Conservation (phyloP, 2,888 invertebrate genomes). For the Shargacucullia verbasci region DNA sequence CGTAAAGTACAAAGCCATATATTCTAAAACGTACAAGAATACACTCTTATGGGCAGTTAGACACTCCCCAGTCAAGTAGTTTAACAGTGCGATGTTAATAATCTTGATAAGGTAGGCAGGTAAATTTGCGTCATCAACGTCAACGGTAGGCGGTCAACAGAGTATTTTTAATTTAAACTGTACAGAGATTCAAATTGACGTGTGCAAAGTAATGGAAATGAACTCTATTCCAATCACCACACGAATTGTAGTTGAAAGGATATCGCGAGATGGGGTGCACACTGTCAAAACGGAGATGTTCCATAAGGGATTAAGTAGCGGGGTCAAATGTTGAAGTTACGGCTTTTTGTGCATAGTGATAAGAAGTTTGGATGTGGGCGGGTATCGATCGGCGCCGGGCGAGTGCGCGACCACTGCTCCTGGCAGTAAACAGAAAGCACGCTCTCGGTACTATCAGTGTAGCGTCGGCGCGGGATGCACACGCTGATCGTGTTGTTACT, state of each 20-base stretch:
- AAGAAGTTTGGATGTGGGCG: slow-evolving; percentile 79
- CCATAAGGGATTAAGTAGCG: slow-evolving; percentile 37
- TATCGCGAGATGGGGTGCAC: slow-evolving; percentile 40
- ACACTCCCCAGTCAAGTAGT: slow-evolving; percentile 10
- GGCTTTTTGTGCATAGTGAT: slow-evolving; percentile 51
- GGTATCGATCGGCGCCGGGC: slow-evolving; percentile 83
- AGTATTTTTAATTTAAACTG: slow-evolving; percentile 36
- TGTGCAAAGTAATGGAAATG: slow-evolving; percentile 32
- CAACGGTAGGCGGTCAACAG: slow-evolving; percentile 29
- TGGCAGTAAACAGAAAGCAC: slow-evolving; percentile 72
- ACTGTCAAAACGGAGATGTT: slow-evolving; percentile 7
- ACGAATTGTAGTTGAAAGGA: slow-evolving; percentile 53
- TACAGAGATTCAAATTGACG: slow-evolving; percentile 38
- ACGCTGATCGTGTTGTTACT: slow-evolving; percentile 66
- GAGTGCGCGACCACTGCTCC: slow-evolving; percentile 69
- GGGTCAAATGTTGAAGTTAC: slow-evolving; percentile 49
- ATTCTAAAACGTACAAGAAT: too few relatives aligned
- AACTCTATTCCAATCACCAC: slow-evolving; percentile 50
- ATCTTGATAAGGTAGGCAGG: slow-evolving; percentile 20
- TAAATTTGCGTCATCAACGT: slow-evolving; percentile 11
- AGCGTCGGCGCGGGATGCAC: slow-evolving; percentile 68
- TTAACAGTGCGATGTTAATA: slow-evolving; percentile 28
- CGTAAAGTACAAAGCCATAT: too few relatives aligned
- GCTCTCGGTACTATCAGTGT: slow-evolving; percentile 51
- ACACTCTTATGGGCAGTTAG: not conserved